A percentile compares a stretch with the other conserved stretches of the same genome.
Conservation (phyloP, 2,113 vertebrate genomes). For the Peromyscus maniculatus region DNA sequence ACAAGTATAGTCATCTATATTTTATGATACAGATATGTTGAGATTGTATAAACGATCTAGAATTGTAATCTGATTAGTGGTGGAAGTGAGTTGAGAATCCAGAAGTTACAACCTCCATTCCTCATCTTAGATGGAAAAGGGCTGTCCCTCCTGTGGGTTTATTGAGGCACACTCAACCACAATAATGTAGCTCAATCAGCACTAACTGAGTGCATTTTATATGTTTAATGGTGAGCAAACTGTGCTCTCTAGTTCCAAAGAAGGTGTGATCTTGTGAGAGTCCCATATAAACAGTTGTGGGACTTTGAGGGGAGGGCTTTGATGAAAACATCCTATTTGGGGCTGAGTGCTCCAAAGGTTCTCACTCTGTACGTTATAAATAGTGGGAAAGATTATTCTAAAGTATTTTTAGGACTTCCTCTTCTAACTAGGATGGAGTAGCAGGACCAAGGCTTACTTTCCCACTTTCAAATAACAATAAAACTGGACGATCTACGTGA, state of each 20-base stretch:
- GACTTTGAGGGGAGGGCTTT: neutral
- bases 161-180: neutral
- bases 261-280: neutral
- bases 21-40: neutral
- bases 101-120: neutral
- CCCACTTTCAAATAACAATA: neutral
- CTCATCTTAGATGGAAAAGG: neutral
- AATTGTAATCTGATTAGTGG: neutral
- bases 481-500: neutral
- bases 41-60: slow-evolving; percentile 19
- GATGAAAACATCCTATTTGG: no score
- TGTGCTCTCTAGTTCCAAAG: neutral
- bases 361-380: no score
- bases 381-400: neutral
- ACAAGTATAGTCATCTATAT: neutral
- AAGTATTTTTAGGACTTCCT: neutral
- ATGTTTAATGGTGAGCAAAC: neutral
- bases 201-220: neutral
- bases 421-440: slow-evolving; percentile 11
- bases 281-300: slow-evolving; percentile 5
- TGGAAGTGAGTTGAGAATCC: slow-evolving; percentile 5
- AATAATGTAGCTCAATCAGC: neutral
- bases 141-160: neutral
- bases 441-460: neutral
- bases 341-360: no score